Conservation (phyloP, 2,888 invertebrate species). For the Cetonia aurata region DNA sequence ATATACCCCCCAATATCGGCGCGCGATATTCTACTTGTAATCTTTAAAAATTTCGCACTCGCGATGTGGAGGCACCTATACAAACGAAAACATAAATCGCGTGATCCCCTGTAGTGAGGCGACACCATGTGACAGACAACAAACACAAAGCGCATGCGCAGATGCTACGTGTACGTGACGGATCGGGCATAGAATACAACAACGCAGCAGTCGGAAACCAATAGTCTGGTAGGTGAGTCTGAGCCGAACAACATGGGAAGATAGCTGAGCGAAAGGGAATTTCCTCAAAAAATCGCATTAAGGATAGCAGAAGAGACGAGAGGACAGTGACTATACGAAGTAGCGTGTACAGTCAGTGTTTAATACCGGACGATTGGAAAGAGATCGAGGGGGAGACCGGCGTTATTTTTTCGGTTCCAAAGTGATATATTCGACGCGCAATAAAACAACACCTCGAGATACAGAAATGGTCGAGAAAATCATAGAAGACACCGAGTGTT, state of each 20-base stretch:
- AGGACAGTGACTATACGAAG: not conserved
- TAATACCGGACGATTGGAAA: no score
- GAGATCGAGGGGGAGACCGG: not conserved
- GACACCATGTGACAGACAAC: not conserved
- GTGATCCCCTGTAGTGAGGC: no score
- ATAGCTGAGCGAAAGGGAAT: conserved; percentile 54
- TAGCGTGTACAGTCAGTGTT: no score
- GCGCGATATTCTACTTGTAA: no score
- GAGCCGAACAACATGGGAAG: conserved; percentile 58
- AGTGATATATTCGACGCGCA: conserved; percentile 9
- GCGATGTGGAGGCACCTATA: no score
- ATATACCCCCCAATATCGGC: no score
- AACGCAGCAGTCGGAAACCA: conserved; percentile 63
- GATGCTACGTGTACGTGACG: conserved; percentile 53
- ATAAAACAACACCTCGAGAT: conserved; percentile 12
- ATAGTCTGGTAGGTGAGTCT: conserved; percentile 59
- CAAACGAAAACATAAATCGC: no score
- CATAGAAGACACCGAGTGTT: conserved; percentile 73
- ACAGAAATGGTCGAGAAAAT: conserved; percentile 75
- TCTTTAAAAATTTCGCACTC: no score
- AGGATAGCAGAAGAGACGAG: not conserved
- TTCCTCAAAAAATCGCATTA: conserved; percentile 3
- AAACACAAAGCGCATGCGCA: conserved; percentile 46
- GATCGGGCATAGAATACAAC: conserved; percentile 48
- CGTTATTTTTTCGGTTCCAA: not conserved